phyloP scores from a whole-genome alignment of 2,888 invertebrate genomes.

The Pseudeuparius sepicola region DNA sequence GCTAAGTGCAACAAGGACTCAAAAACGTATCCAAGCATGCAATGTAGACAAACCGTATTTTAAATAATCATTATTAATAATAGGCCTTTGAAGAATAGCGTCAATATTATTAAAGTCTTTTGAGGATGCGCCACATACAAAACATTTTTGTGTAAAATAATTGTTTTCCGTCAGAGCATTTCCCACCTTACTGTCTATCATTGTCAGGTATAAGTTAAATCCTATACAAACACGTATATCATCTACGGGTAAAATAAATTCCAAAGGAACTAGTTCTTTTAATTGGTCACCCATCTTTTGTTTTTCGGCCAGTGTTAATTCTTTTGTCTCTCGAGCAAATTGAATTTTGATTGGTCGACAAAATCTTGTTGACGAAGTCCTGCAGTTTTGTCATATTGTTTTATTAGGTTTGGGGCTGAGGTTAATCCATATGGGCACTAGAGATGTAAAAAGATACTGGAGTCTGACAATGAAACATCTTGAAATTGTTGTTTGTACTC shows the following conservation, averaged over 20 bases:
- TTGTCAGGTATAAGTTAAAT: too few species aligned
- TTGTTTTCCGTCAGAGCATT: constrained; percentile 3
- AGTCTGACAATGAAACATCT: not conserved
- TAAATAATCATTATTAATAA: constrained; percentile 1
- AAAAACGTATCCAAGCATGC: constrained; percentile 9
- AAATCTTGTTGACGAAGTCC: not conserved
- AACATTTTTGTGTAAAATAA: constrained; percentile 3
- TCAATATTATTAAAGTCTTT: constrained; percentile 1
- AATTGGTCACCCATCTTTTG: too few species aligned
- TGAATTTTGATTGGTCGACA: not conserved
- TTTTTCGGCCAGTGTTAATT: too few species aligned
- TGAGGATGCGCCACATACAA: constrained; percentile 1
- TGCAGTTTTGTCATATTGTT: too few species aligned
- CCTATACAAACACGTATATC: too few species aligned
- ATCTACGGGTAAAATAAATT: too few species aligned
- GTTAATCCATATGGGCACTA: constrained; percentile 6
- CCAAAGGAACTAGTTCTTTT: too few species aligned
- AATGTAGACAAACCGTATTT: constrained; percentile 7
- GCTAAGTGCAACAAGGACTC: constrained; percentile 1
- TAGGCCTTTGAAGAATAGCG: not conserved
- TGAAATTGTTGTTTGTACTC: not conserved
- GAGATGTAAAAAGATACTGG: constrained; percentile 7
- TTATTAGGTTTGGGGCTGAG: too few species aligned
- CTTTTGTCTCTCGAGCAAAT: too few species aligned
- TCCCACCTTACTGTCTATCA: not conserved